Evolutionary conservation across 30 jellyfish, hydroid and myxozoan species (phyloP).

Genomic region (Turritopsis dohrnii): DNA sequence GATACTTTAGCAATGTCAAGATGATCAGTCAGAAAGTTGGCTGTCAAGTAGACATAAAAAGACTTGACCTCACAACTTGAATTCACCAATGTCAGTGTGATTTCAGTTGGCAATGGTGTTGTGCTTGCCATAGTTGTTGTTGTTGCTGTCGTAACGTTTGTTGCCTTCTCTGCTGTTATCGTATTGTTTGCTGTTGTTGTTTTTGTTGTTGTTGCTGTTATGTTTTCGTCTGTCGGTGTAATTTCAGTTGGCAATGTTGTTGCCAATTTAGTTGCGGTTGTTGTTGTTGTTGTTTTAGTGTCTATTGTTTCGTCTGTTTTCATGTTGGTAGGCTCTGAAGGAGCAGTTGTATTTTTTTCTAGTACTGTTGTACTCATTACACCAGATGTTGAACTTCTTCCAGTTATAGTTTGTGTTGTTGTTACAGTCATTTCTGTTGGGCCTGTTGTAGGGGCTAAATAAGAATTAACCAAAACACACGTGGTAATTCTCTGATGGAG

Average conservation of each 20-base stretch:
- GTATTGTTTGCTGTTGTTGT: no score
- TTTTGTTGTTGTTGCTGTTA: background rate
- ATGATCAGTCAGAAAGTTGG: background rate
- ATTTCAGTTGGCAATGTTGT: background rate
- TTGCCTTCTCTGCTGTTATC: background rate
- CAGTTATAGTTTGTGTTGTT: background rate
- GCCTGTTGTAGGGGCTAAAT: no score
- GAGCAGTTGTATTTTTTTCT: background rate
- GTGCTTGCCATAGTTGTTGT: background rate
- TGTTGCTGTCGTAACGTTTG: background rate
- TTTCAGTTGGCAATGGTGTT: background rate
- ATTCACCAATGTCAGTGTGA: background rate
- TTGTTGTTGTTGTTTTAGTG: background rate
- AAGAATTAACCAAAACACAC: no score
- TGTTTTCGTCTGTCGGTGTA: background rate
- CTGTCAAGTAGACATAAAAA: background rate
- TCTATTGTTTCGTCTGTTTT: background rate
- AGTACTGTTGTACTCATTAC: background rate
- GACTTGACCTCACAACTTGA: background rate
- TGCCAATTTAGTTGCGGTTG: background rate
- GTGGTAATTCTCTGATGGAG: no score
- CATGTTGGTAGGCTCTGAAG: background rate
- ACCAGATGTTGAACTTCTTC: background rate
- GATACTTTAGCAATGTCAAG: background rate
- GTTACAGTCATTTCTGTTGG: background rate